Percentiles rank a stretch among this genome's conserved stretches.
Evolutionary conservation across 1,140 invertebrate species (phyloP).

Genomic region (Diabrotica undecimpunctata): DNA sequence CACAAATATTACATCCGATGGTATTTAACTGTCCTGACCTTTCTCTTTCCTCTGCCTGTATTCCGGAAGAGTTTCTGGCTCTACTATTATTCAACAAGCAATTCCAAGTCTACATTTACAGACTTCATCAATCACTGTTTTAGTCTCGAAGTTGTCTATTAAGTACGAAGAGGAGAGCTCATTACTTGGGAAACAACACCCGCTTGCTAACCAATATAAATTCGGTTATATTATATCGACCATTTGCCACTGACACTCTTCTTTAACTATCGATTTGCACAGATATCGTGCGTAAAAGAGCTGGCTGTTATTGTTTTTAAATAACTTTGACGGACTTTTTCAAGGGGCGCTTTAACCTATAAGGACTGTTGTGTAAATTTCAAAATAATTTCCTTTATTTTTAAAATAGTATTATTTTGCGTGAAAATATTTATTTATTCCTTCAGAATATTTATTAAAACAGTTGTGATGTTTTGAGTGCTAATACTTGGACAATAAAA

Average conservation of each 20-base stretch:
- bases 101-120: constrained; percentile 39
- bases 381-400: too few species aligned
- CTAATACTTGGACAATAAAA: too few species aligned
- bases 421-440: too few species aligned
- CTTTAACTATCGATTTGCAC: too few species aligned
- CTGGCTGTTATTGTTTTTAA: too few species aligned
- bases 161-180: constrained; percentile 34
- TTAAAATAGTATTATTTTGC: too few species aligned
- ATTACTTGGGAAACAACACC: constrained; percentile 32
- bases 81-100: constrained; percentile 33
- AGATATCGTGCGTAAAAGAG: too few species aligned
- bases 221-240: constrained; percentile 28
- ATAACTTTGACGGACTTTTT: too few species aligned
- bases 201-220: constrained; percentile 31
- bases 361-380: too few species aligned
- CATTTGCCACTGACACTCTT: neutral
- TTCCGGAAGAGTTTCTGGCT: constrained; percentile 19
- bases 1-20: neutral
- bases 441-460: too few species aligned
- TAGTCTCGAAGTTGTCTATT: constrained; percentile 38
- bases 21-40: neutral
- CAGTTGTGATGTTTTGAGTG: too few species aligned
- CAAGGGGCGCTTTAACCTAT: too few species aligned
- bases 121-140: constrained; percentile 40
- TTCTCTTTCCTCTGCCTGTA: constrained; percentile 7